Percentiles rank a stretch among this genome's conserved stretches.
Conservation (phyloP, 2,797 vertebrate species). For the Salmo trutta region DNA sequence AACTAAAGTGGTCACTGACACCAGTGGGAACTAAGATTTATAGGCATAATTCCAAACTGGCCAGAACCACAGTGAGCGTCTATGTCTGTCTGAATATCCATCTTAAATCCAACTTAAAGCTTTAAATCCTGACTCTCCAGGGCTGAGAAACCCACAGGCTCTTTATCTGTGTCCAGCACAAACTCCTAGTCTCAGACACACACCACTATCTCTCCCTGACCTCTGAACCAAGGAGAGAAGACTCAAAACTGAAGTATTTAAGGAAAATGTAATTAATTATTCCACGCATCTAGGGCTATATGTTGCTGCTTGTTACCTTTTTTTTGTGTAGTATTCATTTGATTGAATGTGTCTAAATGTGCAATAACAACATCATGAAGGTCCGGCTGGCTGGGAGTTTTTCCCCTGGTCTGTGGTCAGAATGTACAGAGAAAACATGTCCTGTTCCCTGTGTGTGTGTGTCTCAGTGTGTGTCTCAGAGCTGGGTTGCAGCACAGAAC, state of each 20-base stretch:
- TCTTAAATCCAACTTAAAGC: no score
- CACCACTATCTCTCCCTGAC: not conserved
- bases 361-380: constrained; percentile 13
- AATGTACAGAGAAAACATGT: constrained; percentile 44
- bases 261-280: constrained; percentile 6
- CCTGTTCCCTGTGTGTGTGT: constrained; percentile 41
- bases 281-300: not conserved
- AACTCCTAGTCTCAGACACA: not conserved
- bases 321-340: constrained; percentile 17
- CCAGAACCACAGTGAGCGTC: not conserved
- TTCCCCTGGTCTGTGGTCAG: constrained; percentile 23
- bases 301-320: not conserved
- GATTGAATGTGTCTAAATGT: constrained; percentile 27
- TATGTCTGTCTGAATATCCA: not conserved
- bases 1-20: no score
- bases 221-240: not conserved
- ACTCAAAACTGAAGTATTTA: no score
- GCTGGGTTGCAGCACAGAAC: constrained; percentile 48
- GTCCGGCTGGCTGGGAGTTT: no score
- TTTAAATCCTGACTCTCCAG: not conserved
- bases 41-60: not conserved
- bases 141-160: not conserved
- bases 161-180: not conserved
- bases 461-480: constrained; percentile 5
- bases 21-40: not conserved